Percentiles rank a stretch among this genome's conserved stretches.
Conservation (phyloP, 1,140 invertebrate species). For the Drosophila sulfurigaster region DNA sequence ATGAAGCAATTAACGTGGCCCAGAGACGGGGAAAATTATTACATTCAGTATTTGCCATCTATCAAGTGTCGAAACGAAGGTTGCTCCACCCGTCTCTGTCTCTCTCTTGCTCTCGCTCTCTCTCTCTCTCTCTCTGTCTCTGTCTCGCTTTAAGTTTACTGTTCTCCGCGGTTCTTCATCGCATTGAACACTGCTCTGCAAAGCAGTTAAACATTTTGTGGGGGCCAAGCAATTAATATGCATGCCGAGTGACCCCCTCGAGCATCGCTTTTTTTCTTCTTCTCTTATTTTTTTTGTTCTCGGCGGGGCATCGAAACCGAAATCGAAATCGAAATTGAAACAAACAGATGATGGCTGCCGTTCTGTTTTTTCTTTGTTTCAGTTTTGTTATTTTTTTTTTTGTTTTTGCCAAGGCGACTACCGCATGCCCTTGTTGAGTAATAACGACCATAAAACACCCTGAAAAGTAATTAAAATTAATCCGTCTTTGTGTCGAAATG, state of each 20-base stretch:
- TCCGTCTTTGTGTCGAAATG: too few relatives aligned
- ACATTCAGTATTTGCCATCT: conserved; percentile 32
- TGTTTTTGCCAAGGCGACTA: background rate
- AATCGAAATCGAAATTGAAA: conserved; percentile 35
- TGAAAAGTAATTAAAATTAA: too few relatives aligned
- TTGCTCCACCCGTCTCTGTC: background rate
- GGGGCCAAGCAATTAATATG: conserved; percentile 61
- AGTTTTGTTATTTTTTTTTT: too few relatives aligned
- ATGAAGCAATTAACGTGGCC: conserved; percentile 40
- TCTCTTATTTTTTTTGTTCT: too few relatives aligned
- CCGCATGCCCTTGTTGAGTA: background rate
- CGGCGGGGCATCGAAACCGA: conserved; percentile 5
- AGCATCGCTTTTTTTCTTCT: background rate
- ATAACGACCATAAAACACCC: too few relatives aligned
- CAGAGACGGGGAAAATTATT: conserved; percentile 39
- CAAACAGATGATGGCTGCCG: conserved; percentile 22
- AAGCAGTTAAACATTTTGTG: conserved; percentile 25
- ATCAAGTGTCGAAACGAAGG: conserved; percentile 48
- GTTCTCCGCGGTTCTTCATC: background rate
- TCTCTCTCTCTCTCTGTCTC: background rate
- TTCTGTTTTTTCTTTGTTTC: background rate
- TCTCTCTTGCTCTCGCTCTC: background rate
- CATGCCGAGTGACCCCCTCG: conserved; percentile 51
- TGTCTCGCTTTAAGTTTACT: background rate
- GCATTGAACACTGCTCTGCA: background rate